Evolutionary conservation across 1,140 invertebrate species (phyloP).

Genomic region (Pogonus chalceus): DNA sequence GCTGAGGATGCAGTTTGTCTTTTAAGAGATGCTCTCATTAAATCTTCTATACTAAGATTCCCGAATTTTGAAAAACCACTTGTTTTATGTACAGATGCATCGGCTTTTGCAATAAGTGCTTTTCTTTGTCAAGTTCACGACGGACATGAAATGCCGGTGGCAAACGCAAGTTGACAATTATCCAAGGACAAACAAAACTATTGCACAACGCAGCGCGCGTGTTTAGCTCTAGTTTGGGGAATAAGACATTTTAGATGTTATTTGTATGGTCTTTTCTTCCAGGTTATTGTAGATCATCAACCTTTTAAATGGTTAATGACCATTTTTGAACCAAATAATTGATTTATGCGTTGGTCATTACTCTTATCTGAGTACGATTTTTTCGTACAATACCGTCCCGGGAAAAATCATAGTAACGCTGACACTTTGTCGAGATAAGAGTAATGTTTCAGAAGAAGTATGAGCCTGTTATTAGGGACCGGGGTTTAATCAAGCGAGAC

Average conservation of each 20-base stretch:
- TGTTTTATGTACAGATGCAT: conserved; percentile 22
- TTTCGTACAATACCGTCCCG: conserved; percentile 22
- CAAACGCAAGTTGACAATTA: conserved; percentile 23
- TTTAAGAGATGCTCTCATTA: conserved; percentile 15
- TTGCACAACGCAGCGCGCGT: conserved; percentile 29
- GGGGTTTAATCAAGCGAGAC: neutral
- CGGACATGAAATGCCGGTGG: conserved; percentile 22
- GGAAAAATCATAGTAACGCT: conserved; percentile 16
- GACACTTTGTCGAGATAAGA: conserved; percentile 18
- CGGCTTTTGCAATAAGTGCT: conserved; percentile 19
- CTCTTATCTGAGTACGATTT: conserved; percentile 30
- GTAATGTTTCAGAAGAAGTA: neutral
- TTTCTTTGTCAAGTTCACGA: conserved; percentile 20
- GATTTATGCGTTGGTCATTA: conserved; percentile 29
- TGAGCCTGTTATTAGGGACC: neutral
- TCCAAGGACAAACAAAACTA: conserved; percentile 24
- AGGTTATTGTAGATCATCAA: conserved; percentile 35
- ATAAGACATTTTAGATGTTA: conserved; percentile 32
- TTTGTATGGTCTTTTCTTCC: conserved; percentile 31
- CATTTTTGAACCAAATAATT: conserved; percentile 23
- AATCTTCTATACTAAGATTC: conserved; percentile 18
- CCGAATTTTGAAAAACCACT: conserved; percentile 21
- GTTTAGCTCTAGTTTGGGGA: conserved; percentile 33
- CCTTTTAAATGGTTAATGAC: conserved; percentile 30
- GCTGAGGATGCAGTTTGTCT: neutral